Evolutionary conservation across 2,888 invertebrate genomes (phyloP), one percentile per base, ranked within the genome.

Genomic region (Epinotia nisella): DNA sequence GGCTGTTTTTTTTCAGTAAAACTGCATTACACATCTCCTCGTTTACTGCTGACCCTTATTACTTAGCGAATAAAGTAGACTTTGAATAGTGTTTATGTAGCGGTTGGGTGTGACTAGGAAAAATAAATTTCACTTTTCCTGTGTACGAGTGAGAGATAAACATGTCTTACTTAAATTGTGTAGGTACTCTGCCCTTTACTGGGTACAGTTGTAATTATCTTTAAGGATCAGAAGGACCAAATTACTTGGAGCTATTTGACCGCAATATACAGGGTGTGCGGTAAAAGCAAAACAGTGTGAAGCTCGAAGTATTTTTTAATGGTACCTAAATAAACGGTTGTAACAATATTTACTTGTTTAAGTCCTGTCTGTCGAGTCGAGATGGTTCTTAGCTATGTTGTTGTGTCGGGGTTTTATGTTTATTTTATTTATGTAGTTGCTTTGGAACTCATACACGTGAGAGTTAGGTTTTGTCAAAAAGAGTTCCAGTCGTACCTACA

Each of bases 121-220:
- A 21, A 41, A 56, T 56, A 66, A 66, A 66, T 55, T 56, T 66
- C 41, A 66, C 55, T 66, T 66, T 56, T 41, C 53, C 29, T 21
- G 55, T 39, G 35, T 9, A 45, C 15, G 3, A 61, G 39, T 3
- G 15, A 21, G 10, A 41, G 41, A 66, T 66, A 66, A 66, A 66
- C 24, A 66, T 55, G n/a, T 66, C 66, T 41, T 55, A 41, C 41
- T 66, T 66, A 21, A 66, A 66, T 21, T 55, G 35, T 55, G 56
- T n/a, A 29, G 13, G 49, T 49, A 7, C 49, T 49, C 29, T 58
- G 41, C 55, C 21, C 41, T 15, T 21, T 41, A 13, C 24, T 53
- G n/a, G 21, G 66, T 56, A 66, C 55, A 41, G 55, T 65, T n/a
- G 66, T 56, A 56, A 66, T 66, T 66, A 56, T 65, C 65, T 55